Conservation (phyloP, 1,140 invertebrate species). For the Arctopsyche grandis region DNA sequence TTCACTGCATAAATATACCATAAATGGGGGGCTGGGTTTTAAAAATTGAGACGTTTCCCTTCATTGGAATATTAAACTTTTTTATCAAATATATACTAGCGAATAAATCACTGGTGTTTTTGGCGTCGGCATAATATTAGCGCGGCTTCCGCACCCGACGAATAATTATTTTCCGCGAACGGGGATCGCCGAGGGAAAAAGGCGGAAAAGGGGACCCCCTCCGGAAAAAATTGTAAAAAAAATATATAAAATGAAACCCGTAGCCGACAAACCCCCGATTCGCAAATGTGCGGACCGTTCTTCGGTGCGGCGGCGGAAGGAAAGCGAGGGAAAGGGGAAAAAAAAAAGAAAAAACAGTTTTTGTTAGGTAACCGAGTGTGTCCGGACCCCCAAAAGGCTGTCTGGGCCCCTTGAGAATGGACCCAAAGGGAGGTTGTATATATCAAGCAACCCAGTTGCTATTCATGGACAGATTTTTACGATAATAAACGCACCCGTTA, state of each 20-base stretch:
- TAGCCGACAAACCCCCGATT: background rate
- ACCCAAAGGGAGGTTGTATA: slow-evolving; percentile 18
- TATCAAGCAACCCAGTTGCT: slow-evolving; percentile 7
- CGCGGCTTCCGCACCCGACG: slow-evolving; percentile 30
- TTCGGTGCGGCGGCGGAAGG: slow-evolving; percentile 23
- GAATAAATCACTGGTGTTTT: slow-evolving; percentile 32
- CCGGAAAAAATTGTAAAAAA: background rate
- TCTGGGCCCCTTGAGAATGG: slow-evolving; percentile 30
- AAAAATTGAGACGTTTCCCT: too few relatives aligned
- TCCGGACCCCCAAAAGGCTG: slow-evolving; percentile 45
- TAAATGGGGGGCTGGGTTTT: too few relatives aligned
- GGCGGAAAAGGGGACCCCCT: background rate
- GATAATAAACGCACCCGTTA: slow-evolving; percentile 21
- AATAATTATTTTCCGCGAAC: slow-evolving; percentile 36
- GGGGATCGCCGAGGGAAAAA: slow-evolving; percentile 7
- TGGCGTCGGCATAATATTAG: slow-evolving; percentile 37
- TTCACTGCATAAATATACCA: too few relatives aligned
- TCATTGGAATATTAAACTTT: too few relatives aligned
- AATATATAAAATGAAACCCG: background rate
- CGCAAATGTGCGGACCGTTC: slow-evolving; percentile 39
- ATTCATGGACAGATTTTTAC: slow-evolving; percentile 34
- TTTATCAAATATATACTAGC: background rate
- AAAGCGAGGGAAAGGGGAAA: background rate
- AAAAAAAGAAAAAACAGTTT: slow-evolving; percentile 23
- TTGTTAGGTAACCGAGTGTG: slow-evolving; percentile 54